Conservation (phyloP, 2,888 invertebrate genomes). For the Poecilobothrus nobilitatus region DNA sequence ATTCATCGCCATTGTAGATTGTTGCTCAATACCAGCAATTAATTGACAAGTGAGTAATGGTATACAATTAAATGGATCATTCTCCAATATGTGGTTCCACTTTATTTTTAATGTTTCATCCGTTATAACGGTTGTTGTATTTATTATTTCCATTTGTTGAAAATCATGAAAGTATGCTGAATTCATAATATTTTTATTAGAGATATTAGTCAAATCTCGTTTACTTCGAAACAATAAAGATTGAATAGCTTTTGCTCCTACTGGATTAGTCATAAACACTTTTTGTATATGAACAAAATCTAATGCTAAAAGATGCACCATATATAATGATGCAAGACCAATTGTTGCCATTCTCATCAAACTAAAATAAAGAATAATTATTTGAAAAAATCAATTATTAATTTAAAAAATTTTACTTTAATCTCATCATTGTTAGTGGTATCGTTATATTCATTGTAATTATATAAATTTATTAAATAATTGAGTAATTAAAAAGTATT, state of each 20-base stretch:
- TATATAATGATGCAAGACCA: conserved; percentile 45
- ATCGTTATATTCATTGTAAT: too few relatives aligned
- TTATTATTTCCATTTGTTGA: conserved; percentile 13
- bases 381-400: too few relatives aligned
- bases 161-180: conserved; percentile 14
- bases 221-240: conserved; percentile 32
- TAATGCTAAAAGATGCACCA: conserved; percentile 46
- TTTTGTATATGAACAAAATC: conserved; percentile 44
- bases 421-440: too few relatives aligned
- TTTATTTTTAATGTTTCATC: conserved; percentile 25
- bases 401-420: too few relatives aligned
- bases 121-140: conserved; percentile 14
- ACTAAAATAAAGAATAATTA: conserved; percentile 22
- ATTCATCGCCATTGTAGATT: conserved; percentile 33
- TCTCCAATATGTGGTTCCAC: conserved; percentile 38
- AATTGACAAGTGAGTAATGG: conserved; percentile 41
- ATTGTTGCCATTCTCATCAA: conserved; percentile 39
- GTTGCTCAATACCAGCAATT: conserved; percentile 36
- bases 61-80: conserved; percentile 40
- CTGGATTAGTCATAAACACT: conserved; percentile 29
- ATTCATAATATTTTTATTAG: conserved; percentile 13
- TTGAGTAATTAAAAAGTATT: too few relatives aligned
- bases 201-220: conserved; percentile 23
- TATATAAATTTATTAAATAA: too few relatives aligned
- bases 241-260: conserved; percentile 23